These are phyloP conservation scores for Erannis defoliaria DNA, from an alignment of 2,888 invertebrate genomes.

Conservation along the genomic window DNA sequence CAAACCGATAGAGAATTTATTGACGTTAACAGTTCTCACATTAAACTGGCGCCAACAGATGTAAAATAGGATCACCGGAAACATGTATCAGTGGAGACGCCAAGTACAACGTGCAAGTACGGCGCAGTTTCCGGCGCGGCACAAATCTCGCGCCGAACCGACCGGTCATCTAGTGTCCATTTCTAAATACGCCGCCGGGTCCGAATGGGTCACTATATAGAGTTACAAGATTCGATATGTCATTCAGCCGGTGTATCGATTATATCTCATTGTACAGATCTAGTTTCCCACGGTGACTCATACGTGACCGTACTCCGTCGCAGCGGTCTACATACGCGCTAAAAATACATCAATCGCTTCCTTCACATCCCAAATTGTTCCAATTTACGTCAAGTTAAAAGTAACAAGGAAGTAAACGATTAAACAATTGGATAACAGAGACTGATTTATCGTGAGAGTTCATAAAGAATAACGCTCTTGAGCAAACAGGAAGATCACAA, in stretches of 20 bases:
- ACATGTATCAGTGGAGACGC: slow-evolving; percentile 60
- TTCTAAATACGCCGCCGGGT: slow-evolving; percentile 55
- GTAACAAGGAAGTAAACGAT: slow-evolving; percentile 42
- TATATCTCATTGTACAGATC: slow-evolving; percentile 59
- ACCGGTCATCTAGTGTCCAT: slow-evolving; percentile 48
- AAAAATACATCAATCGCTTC: slow-evolving; percentile 41
- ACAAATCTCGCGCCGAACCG: slow-evolving; percentile 36
- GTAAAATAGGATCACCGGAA: slow-evolving; percentile 55
- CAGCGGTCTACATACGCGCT: slow-evolving; percentile 41
- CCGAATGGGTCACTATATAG: slow-evolving; percentile 59
- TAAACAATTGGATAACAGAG: slow-evolving; percentile 40
- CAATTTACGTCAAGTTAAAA: slow-evolving; percentile 37
- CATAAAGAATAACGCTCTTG: slow-evolving; percentile 37
- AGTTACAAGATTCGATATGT: slow-evolving; percentile 64
- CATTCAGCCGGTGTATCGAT: slow-evolving; percentile 60
- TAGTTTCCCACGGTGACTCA: slow-evolving; percentile 63
- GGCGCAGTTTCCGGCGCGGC: slow-evolving; percentile 59
- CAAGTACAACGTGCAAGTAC: slow-evolving; percentile 58
- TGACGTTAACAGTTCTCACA: slow-evolving; percentile 49
- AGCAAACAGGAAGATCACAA: slow-evolving; percentile 35
- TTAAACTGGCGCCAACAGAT: slow-evolving; percentile 48
- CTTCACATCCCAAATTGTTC: slow-evolving; percentile 43
- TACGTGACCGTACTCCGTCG: slow-evolving; percentile 43
- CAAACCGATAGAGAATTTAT: slow-evolving; percentile 35
- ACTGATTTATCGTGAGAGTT: slow-evolving; percentile 36